A percentile compares a stretch with the other conserved stretches of the same genome.
phyloP scores from a whole-genome alignment of 2,797 vertebrate genomes.

The Tapirus indicus region DNA sequence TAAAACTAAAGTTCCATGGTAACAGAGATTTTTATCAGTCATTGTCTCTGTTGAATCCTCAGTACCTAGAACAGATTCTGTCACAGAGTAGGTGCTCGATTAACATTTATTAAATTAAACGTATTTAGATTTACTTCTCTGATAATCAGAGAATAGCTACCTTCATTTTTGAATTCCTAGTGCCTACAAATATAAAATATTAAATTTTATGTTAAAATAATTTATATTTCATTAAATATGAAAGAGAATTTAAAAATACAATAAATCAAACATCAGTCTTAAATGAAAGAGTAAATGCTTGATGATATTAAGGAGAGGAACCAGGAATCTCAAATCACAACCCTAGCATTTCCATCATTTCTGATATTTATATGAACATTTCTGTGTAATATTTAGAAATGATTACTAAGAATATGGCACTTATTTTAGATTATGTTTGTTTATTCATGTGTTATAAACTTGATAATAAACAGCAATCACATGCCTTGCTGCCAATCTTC shows the following conservation, averaged over 20 bases:
- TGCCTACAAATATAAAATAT: neutral
- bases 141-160: neutral
- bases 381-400: constrained; percentile 27
- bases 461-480: constrained; percentile 17
- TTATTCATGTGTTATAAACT: constrained; percentile 68
- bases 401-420: constrained; percentile 34
- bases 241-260: constrained; percentile 5
- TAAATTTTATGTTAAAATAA: neutral
- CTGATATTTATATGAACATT: constrained; percentile 17
- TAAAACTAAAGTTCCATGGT: neutral
- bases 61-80: neutral
- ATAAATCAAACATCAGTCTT: neutral
- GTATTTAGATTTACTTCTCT: neutral
- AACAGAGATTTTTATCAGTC: neutral
- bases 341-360: neutral
- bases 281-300: neutral
- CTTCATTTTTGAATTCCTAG: neutral
- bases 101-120: neutral
- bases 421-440: constrained; percentile 67
- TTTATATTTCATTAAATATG: neutral
- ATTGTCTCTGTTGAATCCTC: neutral
- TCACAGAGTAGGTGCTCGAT: neutral
- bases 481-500: constrained; percentile 10
- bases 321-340: neutral
- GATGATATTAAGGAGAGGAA: neutral